Conservation (phyloP, 2,797 vertebrate species). For the Protonibea diacanthus region DNA sequence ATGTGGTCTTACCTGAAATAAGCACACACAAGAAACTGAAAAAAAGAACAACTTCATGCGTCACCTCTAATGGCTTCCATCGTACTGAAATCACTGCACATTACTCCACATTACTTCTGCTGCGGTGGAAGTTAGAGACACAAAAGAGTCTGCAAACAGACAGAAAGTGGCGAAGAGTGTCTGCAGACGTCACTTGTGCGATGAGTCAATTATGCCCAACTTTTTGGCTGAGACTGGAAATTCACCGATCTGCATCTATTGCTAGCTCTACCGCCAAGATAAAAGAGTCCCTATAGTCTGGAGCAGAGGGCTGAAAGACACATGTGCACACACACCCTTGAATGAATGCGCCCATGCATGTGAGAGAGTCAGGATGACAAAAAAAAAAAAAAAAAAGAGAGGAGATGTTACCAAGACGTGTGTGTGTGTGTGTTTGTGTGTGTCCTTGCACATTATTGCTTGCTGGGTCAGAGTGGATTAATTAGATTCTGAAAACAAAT, state of each 20-base stretch:
- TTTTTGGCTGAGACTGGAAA: slow-evolving; percentile 67
- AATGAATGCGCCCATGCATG: slow-evolving; percentile 51
- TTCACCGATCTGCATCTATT: slow-evolving; percentile 72
- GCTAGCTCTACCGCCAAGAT: slow-evolving; percentile 56
- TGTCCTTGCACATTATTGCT: slow-evolving; percentile 61
- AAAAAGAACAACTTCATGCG: not conserved
- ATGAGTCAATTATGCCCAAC: slow-evolving; percentile 71
- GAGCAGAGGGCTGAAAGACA: slow-evolving; percentile 39
- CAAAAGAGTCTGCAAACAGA: slow-evolving; percentile 26
- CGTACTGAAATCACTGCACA: not conserved
- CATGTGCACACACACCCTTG: slow-evolving; percentile 39
- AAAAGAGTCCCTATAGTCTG: slow-evolving; percentile 60
- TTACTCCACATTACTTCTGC: slow-evolving; percentile 14
- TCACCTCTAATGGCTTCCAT: not conserved
- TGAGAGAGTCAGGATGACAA: slow-evolving; percentile 26
- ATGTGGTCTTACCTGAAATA: not conserved
- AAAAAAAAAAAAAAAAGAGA: not conserved
- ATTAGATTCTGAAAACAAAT: slow-evolving; percentile 87
- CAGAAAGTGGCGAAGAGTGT: slow-evolving; percentile 48
- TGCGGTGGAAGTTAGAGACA: slow-evolving; percentile 30
- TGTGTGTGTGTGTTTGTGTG: slow-evolving; percentile 41
- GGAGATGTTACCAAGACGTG: slow-evolving; percentile 6
- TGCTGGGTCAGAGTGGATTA: slow-evolving; percentile 77
- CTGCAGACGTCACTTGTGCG: slow-evolving; percentile 57
- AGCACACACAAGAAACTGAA: slow-evolving; percentile 7